These are phyloP conservation scores for Papilio polyxenes DNA, from an alignment of 1,140 invertebrate genomes.

Conservation along the genomic window DNA sequence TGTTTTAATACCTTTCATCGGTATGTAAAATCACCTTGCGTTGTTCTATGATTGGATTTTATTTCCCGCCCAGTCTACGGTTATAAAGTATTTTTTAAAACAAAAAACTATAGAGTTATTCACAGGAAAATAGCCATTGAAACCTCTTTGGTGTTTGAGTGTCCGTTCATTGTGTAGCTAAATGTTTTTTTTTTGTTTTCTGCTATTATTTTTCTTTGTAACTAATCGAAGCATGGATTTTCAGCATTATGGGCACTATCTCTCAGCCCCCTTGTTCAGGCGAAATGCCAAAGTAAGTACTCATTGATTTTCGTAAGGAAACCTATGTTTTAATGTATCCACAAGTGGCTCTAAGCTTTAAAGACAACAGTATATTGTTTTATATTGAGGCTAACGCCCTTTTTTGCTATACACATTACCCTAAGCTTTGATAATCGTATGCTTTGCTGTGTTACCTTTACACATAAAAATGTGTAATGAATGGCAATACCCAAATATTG, in stretches of 20 bases:
- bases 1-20: slow-evolving; percentile 42
- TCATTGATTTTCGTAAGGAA: slow-evolving; percentile 44
- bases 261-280: slow-evolving; percentile 76
- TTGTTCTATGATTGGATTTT: neutral
- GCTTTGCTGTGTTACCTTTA: slow-evolving; percentile 10
- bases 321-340: slow-evolving; percentile 39
- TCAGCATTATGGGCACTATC: slow-evolving; percentile 80
- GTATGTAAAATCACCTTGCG: slow-evolving; percentile 28
- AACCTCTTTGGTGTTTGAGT: slow-evolving; percentile 42
- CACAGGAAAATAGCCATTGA: slow-evolving; percentile 53
- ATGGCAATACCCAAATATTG: neutral
- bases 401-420: slow-evolving; percentile 24
- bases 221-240: slow-evolving; percentile 78
- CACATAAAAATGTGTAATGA: slow-evolving; percentile 1
- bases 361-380: slow-evolving; percentile 26
- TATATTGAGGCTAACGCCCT: slow-evolving; percentile 5
- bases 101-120: slow-evolving; percentile 63
- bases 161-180: slow-evolving; percentile 52
- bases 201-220: slow-evolving; percentile 64
- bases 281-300: slow-evolving; percentile 81
- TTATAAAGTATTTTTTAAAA: slow-evolving; percentile 37
- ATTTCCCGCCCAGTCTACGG: slow-evolving; percentile 61
- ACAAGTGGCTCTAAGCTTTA: slow-evolving; percentile 41
- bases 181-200: slow-evolving; percentile 55
- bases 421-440: slow-evolving; percentile 26